Percentiles rank a stretch among this genome's conserved stretches.
Evolutionary conservation across 2,113 vertebrate genomes (phyloP).

Genomic region (Carassius auratus): DNA sequence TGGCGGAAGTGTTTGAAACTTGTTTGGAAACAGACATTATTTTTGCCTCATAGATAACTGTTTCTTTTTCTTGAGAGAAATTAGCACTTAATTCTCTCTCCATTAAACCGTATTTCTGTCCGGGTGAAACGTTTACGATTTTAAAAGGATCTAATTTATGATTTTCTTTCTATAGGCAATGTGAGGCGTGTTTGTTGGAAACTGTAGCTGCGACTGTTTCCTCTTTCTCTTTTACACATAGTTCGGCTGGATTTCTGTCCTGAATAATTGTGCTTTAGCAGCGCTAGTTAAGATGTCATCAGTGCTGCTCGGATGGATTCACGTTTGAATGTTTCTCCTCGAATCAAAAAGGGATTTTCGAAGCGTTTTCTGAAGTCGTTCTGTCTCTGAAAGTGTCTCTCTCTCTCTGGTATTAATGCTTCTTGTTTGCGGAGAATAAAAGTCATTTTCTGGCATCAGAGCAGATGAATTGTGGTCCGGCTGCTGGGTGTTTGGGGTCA

Average conservation of each 20-base stretch:
- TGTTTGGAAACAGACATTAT: not conserved
- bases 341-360: not conserved
- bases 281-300: not conserved
- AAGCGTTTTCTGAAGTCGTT: not conserved
- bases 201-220: not conserved
- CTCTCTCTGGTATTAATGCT: not conserved
- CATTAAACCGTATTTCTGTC: not conserved
- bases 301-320: not conserved
- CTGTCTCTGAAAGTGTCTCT: not conserved
- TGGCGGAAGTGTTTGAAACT: not conserved
- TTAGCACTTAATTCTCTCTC: not conserved
- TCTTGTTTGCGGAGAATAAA: not conserved
- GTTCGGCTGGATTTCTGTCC: not conserved
- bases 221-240: not conserved
- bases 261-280: constrained; percentile 2
- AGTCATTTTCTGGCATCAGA: not conserved
- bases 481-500: not conserved
- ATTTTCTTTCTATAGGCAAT: not conserved
- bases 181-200: not conserved
- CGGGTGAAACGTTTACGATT: not conserved
- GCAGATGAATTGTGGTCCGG: not conserved
- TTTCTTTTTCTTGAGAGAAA: not conserved
- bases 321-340: not conserved
- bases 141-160: not conserved
- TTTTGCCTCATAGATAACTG: not conserved